Percentiles rank a stretch among this genome's conserved stretches.
Evolutionary conservation across 2,888 invertebrate species (phyloP).

Genomic region (Chrysodeixis includens): DNA sequence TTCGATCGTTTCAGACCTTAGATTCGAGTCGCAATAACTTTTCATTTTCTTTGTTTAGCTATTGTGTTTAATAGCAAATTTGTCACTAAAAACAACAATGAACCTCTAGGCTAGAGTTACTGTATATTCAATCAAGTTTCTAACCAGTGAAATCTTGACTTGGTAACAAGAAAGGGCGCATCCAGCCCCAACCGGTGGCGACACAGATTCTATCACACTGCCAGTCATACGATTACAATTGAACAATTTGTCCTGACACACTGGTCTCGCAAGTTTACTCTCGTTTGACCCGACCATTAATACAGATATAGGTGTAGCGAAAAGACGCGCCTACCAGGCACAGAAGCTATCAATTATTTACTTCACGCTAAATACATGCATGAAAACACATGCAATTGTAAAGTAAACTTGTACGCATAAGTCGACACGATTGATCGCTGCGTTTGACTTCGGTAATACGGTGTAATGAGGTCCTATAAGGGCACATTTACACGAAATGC

Average conservation of each 20-base stretch:
- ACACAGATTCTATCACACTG: conserved; percentile 59
- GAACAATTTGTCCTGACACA: conserved; percentile 75
- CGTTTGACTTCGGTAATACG: conserved; percentile 17
- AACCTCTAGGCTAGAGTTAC: neutral
- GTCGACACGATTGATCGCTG: conserved; percentile 24
- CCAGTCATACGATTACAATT: conserved; percentile 73
- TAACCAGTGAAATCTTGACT: conserved; percentile 16
- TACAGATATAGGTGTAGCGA: conserved; percentile 43
- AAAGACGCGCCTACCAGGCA: conserved; percentile 27
- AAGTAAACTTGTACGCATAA: conserved; percentile 28
- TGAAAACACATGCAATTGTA: conserved; percentile 25
- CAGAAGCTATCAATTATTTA: conserved; percentile 41
- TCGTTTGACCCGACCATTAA: conserved; percentile 51
- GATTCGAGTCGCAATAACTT: too few species aligned
- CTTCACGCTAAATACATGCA: conserved; percentile 30
- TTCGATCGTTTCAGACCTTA: neutral
- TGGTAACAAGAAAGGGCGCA: conserved; percentile 38
- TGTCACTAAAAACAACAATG: neutral
- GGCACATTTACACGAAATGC: neutral
- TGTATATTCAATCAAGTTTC: conserved; percentile 10
- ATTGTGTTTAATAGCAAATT: neutral
- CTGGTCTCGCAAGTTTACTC: conserved; percentile 54
- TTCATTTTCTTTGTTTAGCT: too few species aligned
- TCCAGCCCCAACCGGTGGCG: conserved; percentile 23
- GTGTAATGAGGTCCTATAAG: conserved; percentile 9